These are phyloP conservation scores for Megamerina dolium DNA, from an alignment of 2,888 invertebrate species.

Conservation along the genomic window DNA sequence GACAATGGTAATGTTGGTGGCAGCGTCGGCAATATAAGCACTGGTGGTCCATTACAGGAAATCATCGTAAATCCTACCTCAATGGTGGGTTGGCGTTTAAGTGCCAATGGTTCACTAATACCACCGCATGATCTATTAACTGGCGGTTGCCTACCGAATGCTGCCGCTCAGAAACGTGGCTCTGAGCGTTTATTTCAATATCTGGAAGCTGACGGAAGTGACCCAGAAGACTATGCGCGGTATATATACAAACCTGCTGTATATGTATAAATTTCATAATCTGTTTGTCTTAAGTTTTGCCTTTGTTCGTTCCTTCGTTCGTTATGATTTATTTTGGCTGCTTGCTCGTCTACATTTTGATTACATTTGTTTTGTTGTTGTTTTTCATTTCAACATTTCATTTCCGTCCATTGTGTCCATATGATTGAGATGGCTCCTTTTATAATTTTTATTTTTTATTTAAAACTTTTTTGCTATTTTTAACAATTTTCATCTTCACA, in stretches of 20 bases:
- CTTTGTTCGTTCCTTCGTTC: no score
- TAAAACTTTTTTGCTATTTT: background rate
- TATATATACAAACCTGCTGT: slow-evolving; percentile 29
- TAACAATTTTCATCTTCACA: background rate
- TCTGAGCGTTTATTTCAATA: slow-evolving; percentile 67
- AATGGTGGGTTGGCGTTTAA: slow-evolving; percentile 49
- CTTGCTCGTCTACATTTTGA: background rate
- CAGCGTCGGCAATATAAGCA: slow-evolving; percentile 37
- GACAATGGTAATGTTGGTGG: slow-evolving; percentile 39
- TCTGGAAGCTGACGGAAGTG: slow-evolving; percentile 71
- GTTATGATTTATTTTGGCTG: background rate
- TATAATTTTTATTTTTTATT: slow-evolving; percentile 2
- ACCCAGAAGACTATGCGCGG: slow-evolving; percentile 54
- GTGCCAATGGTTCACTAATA: slow-evolving; percentile 48
- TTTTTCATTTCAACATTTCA: no score
- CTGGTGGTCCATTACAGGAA: slow-evolving; percentile 45
- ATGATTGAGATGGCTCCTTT: no score
- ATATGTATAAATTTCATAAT: no score
- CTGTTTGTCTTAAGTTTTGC: background rate
- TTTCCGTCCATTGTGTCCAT: no score
- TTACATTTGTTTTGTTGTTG: slow-evolving; percentile 6
- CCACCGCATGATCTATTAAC: slow-evolving; percentile 48
- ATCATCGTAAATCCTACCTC: slow-evolving; percentile 48
- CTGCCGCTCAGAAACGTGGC: slow-evolving; percentile 53
- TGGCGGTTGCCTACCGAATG: slow-evolving; percentile 42